These are phyloP conservation scores for Drosophila kambysellisi DNA, from an alignment of 2,888 invertebrate species.

Conservation along the genomic window DNA sequence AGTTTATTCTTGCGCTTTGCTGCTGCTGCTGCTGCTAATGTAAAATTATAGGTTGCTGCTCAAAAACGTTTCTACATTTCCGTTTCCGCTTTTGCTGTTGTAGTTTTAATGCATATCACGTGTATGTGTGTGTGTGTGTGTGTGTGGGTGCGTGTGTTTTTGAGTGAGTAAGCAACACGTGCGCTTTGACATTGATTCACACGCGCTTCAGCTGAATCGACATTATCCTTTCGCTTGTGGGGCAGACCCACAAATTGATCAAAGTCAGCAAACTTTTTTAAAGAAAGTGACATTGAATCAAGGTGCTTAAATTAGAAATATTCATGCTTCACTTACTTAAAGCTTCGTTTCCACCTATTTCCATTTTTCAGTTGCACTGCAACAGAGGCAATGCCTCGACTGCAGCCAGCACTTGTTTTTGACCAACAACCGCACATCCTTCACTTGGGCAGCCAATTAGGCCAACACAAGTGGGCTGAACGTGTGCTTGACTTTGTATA, in stretches of 20 bases:
- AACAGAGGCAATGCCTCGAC: slow-evolving; percentile 12
- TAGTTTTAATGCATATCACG: slow-evolving; percentile 66
- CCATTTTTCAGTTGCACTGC: slow-evolving; percentile 18
- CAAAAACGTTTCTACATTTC: slow-evolving; percentile 75
- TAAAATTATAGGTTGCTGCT: slow-evolving; percentile 74
- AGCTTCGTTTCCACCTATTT: background rate
- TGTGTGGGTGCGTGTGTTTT: slow-evolving; percentile 23
- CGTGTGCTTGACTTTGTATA: slow-evolving; percentile 28
- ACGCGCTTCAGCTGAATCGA: slow-evolving; percentile 38
- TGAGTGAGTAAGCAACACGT: slow-evolving; percentile 55
- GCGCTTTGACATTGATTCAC: slow-evolving; percentile 61
- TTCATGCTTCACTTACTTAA: slow-evolving; percentile 19
- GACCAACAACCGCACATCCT: slow-evolving; percentile 24
- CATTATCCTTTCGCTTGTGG: slow-evolving; percentile 37
- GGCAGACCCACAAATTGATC: slow-evolving; percentile 13
- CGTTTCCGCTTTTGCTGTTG: slow-evolving; percentile 68
- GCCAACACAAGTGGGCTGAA: slow-evolving; percentile 62
- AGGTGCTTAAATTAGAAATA: slow-evolving; percentile 8
- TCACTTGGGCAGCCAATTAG: slow-evolving; percentile 68
- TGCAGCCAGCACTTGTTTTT: slow-evolving; percentile 22
- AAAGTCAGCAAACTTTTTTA: slow-evolving; percentile 27
- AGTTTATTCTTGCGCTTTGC: slow-evolving; percentile 22
- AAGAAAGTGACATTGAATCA: background rate
- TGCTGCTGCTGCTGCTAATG: slow-evolving; percentile 54
- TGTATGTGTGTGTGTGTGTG: slow-evolving; percentile 13